Evolutionary conservation across 2,797 vertebrate genomes (phyloP).

Genomic region (Peromyscus attwateri): DNA sequence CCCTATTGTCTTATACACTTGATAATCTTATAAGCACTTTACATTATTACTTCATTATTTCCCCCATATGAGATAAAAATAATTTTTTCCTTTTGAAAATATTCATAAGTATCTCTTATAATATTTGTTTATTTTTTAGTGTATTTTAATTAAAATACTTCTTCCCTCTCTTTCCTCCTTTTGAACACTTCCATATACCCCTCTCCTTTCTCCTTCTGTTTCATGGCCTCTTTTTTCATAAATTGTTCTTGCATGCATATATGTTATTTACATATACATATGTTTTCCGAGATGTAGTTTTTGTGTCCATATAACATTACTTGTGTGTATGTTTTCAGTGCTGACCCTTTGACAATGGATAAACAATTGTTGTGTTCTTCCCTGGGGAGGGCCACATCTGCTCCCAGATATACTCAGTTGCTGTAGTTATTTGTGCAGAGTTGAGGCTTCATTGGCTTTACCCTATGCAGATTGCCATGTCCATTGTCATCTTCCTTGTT

Average conservation of each 20-base stretch:
- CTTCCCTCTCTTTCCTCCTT: neutral
- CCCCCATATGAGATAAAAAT: neutral
- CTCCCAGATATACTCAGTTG: neutral
- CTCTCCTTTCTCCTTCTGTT: neutral
- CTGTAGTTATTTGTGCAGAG: neutral
- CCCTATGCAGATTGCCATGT: neutral
- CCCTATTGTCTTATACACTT: neutral
- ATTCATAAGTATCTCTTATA: neutral
- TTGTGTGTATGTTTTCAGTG: neutral
- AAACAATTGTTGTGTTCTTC: neutral
- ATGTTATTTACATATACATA: no score
- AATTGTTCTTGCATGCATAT: neutral
- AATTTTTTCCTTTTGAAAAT: no score
- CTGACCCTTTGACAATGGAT: neutral
- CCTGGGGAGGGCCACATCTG: neutral
- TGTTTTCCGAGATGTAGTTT: neutral
- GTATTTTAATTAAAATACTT: neutral
- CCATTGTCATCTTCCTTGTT: neutral
- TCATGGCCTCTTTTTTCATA: neutral
- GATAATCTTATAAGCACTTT: neutral
- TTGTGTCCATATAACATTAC: neutral
- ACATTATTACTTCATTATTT: neutral
- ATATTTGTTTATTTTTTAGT: constrained; percentile 30
- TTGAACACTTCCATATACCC: neutral
- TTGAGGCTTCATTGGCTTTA: no score